Base-by-base conservation (phyloP, 2,888 invertebrate genomes). In the Macropis europaea region DNA sequence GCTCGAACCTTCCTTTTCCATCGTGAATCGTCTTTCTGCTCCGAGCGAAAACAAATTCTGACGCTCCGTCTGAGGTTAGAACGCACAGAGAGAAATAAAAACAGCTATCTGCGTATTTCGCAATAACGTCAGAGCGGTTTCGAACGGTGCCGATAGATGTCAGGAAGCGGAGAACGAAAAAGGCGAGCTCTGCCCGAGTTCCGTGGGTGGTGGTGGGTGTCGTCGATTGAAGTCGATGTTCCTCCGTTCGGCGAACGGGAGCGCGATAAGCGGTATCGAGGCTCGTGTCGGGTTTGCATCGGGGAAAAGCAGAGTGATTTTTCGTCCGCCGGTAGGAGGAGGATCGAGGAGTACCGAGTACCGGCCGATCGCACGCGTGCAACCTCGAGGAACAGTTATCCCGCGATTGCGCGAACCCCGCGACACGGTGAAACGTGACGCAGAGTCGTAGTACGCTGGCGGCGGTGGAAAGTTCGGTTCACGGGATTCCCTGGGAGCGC, bases 1-100 rank as follows among this genome's bases (percentile, higher is more conserved):
- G 3, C 88, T 64, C 4, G 86, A 72, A 15, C 88, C 82, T 6
- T 19, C 53, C 0, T 32, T 53, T 1, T 74, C 73, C 73, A 73
- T 74, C 4, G 0, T 11, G 0, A 3, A 3, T 1, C 1, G 17
- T 24, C 3, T 22, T 2, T 9, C 1, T 6, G 1, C 4, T 6
- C 1, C 2, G 0, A 5, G 0, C 0, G 2, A 42, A 13, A n/a
- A 3, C 32, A 19, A 6, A 0, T 3, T 1, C 4, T 17, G 47
- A 53, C 26, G 13, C 15, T 2, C 0, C 2, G 0, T 1, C 0
- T 6, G 13, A 53, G 48, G 60, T 53, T 54, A 42, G 40, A 28
- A 53, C 36, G 30, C 7, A n/a, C n/a, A n/a, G n/a, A n/a, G n/a
- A n/a, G n/a, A n/a, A n/a, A n/a, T n/a, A n/a, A n/a, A n/a, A n/a